A percentile compares a stretch with the other conserved stretches of the same genome.
phyloP scores from a whole-genome alignment of 2,888 invertebrate species.

The Drosophila robusta region DNA sequence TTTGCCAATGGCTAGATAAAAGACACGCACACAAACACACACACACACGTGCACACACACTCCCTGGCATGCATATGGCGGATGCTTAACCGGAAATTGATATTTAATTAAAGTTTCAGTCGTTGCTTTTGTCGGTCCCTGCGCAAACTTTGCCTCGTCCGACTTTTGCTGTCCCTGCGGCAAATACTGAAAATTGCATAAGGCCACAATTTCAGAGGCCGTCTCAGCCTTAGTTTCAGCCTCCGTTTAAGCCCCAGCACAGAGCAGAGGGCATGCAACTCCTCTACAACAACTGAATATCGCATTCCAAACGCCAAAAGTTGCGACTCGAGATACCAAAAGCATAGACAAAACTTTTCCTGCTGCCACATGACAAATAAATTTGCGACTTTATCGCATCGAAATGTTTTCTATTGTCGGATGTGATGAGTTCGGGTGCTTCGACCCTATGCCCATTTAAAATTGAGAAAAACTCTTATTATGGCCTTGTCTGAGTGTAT shows the following conservation, averaged over 20 bases:
- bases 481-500: no score
- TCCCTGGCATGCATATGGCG: conserved; percentile 15
- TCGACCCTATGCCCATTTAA: neutral
- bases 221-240: neutral
- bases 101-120: conserved; percentile 73
- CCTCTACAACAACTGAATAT: conserved; percentile 10
- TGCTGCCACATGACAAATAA: conserved; percentile 29
- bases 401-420: conserved; percentile 1
- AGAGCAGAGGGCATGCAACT: neutral
- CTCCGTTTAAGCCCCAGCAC: neutral
- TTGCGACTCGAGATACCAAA: conserved; percentile 7
- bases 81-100: conserved; percentile 68
- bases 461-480: no score
- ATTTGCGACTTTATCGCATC: conserved; percentile 35
- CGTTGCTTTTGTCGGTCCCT: conserved; percentile 36
- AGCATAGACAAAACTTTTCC: conserved; percentile 25
- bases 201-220: conserved; percentile 16
- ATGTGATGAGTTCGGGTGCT: conserved; percentile 2
- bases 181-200: conserved; percentile 38
- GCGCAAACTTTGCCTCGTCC: conserved; percentile 20
- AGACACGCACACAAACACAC: conserved; percentile 31
- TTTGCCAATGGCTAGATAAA: conserved; percentile 60
- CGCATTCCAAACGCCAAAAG: conserved; percentile 20
- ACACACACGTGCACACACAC: conserved; percentile 5
- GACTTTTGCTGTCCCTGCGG: conserved; percentile 19